Evolutionary conservation across 2,888 invertebrate species (phyloP), one percentile per base, ranked within the genome.

Genomic region (Stegana nigrithorax): DNA sequence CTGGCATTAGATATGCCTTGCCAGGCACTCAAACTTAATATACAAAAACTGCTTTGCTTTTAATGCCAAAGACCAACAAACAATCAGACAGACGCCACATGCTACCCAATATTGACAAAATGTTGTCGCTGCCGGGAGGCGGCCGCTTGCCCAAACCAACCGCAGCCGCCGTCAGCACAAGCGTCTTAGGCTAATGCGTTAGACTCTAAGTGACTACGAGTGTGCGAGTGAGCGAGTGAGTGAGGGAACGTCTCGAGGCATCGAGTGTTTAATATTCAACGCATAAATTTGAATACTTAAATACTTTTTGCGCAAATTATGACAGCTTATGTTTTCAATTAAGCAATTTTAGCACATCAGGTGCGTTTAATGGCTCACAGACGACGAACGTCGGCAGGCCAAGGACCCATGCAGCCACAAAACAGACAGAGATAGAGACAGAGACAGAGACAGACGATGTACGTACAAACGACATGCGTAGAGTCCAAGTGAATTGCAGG

Each of bases 241-340:
- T 12, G n/a, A n/a, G 32, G n/a, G 2, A n/a, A 32, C 8, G n/a
- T 44, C 25, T 10, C 6, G 14, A 19, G 53, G 10, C 53, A 55
- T 36, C 19, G 17, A 42, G 19, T 17, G 42, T 42, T 60, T 60
- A 39, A 51, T 26, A 44, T 51, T 50, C 63, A 59, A 45, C 64
- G 68, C 68, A 72, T 68, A 75, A 77, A 76, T 76, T 76, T 75
- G 67, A 75, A 76, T 76, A 75, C 65, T 71, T 67, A 67, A 68
- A 67, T 63, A 67, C 70, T 60, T 63, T 60, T 26, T 59, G 51
- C 44, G 23, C 65, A 63, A 75, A 70, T 78, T 75, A 78, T 72
- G 71, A 69, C 71, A 72, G 78, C 77, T 78, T 78, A 78, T 75
- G 75, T 74, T 77, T 72, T 78, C 78, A 78, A 78, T 78, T 78